Evolutionary conservation across 2,888 invertebrate genomes (phyloP), one percentile per base, ranked within the genome.

Genomic region (Melikaiella ostensackeni): DNA sequence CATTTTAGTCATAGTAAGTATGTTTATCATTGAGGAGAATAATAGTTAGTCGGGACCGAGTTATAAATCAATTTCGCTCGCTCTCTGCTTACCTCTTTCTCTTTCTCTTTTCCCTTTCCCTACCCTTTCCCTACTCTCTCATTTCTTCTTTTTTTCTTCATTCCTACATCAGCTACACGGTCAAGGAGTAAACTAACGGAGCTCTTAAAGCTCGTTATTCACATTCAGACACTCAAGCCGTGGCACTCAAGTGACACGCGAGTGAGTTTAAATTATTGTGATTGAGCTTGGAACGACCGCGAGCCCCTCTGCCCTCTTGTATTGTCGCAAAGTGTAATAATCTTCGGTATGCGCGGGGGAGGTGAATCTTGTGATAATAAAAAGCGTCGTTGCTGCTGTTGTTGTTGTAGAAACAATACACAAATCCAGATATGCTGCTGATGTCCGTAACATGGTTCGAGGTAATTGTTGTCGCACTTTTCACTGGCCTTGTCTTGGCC

Each of bases 361-460:
- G 42, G 70, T 50, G 70, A 50, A 70, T 50, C 30, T 70, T 46
- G 46, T 70, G 70, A 70, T 70, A 70, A 46, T 70, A 50, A 70
- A 70, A 70, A 70, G 70, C 50, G 50, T 27, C 70, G 70, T 70
- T 38, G 75, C 55, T 76, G 50, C 30, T 30, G 30, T 30, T 30
- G n/a, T 63, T 77, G 55, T 64, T 27, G 38, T 50, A n/a, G 77
- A 75, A 78, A 81, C 74, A 74, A 75, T 64, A 80, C 76, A 78
- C 80, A 77, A 81, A 80, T 46, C 50, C 64, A 66, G 62, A 74
- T 35, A 89, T 89, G 89, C 64, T 89, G 75, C 82, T 88, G 62
- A 66, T 80, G 66, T 86, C 84, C 80, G 88, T 84, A 78, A 87
- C 82, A 30, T 90, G 89, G 90, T 88, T 90, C 84, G 90, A 90